Conservation (phyloP, 2,888 invertebrate genomes). For the Acleris emargana region DNA sequence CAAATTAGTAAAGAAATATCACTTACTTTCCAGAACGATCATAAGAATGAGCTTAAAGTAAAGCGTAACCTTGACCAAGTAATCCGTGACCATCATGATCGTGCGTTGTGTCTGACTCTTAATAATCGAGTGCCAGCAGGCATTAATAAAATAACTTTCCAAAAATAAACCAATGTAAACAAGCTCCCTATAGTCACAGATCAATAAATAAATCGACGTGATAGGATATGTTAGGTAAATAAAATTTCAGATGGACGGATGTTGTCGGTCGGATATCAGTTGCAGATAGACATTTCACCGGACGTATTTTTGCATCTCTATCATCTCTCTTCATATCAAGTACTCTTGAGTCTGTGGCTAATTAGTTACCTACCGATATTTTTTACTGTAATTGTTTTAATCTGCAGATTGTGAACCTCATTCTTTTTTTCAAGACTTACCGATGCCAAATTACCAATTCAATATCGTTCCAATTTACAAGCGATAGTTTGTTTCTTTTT, state of each 20-base stretch:
- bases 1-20: too few relatives aligned
- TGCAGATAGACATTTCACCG: too few relatives aligned
- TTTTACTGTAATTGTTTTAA: background rate
- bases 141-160: constrained; percentile 19
- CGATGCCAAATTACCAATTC: constrained; percentile 20
- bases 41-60: background rate
- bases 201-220: constrained; percentile 19
- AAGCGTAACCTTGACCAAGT: constrained; percentile 17
- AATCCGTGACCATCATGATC: constrained; percentile 22
- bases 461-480: constrained; percentile 10
- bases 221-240: constrained; percentile 10
- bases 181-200: constrained; percentile 17
- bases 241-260: constrained; percentile 8
- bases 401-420: constrained; percentile 7
- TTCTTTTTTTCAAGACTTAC: background rate
- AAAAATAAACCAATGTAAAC: constrained; percentile 29
- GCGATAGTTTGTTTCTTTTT: background rate
- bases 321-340: background rate
- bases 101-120: background rate
- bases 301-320: too few relatives aligned
- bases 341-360: background rate
- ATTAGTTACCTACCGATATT: background rate
- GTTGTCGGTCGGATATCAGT: constrained; percentile 1
- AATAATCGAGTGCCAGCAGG: constrained; percentile 1
- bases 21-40: too few relatives aligned